These are phyloP conservation scores for Scalopus aquaticus DNA, from an alignment of 2,113 vertebrate genomes.

Conservation along the genomic window DNA sequence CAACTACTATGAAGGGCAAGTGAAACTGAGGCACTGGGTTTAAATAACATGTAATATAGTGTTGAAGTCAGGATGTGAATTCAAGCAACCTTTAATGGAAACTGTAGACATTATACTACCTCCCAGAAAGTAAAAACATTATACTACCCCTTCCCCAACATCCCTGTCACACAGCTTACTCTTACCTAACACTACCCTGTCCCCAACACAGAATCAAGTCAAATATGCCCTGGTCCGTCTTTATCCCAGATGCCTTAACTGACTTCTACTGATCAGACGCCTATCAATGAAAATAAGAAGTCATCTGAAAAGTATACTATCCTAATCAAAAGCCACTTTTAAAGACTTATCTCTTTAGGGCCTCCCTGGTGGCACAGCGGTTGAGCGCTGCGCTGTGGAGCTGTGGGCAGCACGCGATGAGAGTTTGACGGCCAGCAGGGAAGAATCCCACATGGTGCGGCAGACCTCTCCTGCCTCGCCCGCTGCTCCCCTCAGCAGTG, in stretches of 20 bases:
- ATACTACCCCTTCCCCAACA: neutral
- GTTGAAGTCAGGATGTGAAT: neutral
- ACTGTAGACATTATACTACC: neutral
- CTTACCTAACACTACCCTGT: too few relatives aligned
- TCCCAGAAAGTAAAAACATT: neutral
- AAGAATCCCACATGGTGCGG: too few relatives aligned
- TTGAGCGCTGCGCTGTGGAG: too few relatives aligned
- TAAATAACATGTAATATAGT: neutral
- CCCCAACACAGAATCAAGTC: neutral
- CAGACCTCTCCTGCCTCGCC: too few relatives aligned
- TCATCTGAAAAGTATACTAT: neutral
- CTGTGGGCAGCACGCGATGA: too few relatives aligned
- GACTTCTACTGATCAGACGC: conserved; percentile 24
- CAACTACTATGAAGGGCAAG: neutral
- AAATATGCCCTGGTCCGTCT: conserved; percentile 6
- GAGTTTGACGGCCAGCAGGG: too few relatives aligned
- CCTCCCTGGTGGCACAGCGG: too few relatives aligned
- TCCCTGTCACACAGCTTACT: neutral
- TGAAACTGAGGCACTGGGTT: neutral
- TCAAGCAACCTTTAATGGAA: neutral
- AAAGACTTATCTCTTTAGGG: neutral
- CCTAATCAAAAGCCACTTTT: conserved; percentile 29
- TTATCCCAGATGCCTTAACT: neutral
- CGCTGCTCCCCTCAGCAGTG: too few relatives aligned
- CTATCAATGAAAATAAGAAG: neutral